Evolutionary conservation across 2,888 invertebrate species (phyloP).

Genomic region (Lycophotia porphyrea): DNA sequence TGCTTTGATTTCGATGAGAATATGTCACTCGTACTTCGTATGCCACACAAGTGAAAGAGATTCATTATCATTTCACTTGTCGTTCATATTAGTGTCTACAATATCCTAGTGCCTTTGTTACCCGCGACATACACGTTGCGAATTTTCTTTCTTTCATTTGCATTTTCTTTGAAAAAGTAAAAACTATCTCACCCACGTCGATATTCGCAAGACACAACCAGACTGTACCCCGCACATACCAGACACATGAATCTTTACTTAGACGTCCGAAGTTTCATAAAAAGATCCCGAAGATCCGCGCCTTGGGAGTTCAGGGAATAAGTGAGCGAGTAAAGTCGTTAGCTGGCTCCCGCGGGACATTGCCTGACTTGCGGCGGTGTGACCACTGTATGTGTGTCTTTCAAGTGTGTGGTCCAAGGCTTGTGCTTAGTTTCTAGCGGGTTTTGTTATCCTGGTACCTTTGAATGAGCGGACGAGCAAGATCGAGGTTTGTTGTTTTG

Average conservation of each 20-base stretch:
- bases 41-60: not conserved
- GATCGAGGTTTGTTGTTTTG: not conserved
- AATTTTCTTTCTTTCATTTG: not conserved
- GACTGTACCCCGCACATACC: constrained; percentile 13
- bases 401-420: constrained; percentile 26
- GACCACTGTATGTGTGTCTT: constrained; percentile 37
- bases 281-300: constrained; percentile 42
- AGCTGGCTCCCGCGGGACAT: constrained; percentile 41
- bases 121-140: not conserved
- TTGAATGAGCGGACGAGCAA: not conserved
- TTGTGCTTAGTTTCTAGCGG: not conserved
- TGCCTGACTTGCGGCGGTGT: constrained; percentile 33
- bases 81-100: not conserved
- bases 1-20: no score
- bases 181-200: not conserved
- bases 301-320: constrained; percentile 46
- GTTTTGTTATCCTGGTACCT: constrained; percentile 39
- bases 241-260: constrained; percentile 61
- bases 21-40: not conserved
- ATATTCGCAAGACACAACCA: constrained; percentile 17
- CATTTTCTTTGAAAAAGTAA: not conserved
- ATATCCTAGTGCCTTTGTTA: not conserved
- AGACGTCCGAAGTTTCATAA: constrained; percentile 48
- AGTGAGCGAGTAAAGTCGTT: constrained; percentile 57
- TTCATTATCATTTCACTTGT: not conserved